phyloP scores from a whole-genome alignment of 1,140 invertebrate species.

The Hetaerina americana region DNA sequence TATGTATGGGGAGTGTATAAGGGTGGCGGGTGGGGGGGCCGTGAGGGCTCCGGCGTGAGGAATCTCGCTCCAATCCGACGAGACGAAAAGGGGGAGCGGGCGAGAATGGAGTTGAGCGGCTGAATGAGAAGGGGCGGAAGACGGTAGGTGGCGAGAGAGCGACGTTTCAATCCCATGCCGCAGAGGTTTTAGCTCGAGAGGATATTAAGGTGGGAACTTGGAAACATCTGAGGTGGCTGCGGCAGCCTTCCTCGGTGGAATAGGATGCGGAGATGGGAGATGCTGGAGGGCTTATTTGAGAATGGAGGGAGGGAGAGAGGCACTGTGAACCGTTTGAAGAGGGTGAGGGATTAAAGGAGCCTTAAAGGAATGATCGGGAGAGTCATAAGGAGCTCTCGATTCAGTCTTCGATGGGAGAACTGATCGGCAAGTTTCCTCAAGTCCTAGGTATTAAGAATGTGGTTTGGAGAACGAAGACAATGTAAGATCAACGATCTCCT shows the following conservation, averaged over 20 bases:
- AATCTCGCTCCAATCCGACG: too few species aligned
- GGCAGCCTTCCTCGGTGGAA: too few species aligned
- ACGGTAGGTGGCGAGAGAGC: too few species aligned
- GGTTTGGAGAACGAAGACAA: too few species aligned
- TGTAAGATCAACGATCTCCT: too few species aligned
- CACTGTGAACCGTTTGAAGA: background rate
- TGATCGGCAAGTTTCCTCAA: too few species aligned
- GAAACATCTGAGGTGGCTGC: background rate
- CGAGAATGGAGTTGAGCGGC: too few species aligned
- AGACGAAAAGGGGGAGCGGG: too few species aligned
- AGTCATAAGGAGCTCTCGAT: background rate
- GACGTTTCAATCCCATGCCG: background rate
- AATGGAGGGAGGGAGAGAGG: background rate
- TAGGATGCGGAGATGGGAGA: background rate
- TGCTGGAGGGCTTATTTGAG: too few species aligned
- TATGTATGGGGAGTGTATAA: background rate
- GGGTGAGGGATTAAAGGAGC: background rate
- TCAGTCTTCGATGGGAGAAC: too few species aligned
- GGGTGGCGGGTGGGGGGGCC: background rate
- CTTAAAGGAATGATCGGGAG: background rate
- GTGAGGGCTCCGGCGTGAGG: background rate
- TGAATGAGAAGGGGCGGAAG: too few species aligned
- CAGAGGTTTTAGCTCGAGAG: background rate
- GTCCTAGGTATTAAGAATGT: too few species aligned
- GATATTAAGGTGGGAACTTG: background rate